A percentile compares a stretch with the other conserved stretches of the same genome.
Evolutionary conservation across 1,140 invertebrate genomes (phyloP).

Genomic region (Halyomorpha halys): DNA sequence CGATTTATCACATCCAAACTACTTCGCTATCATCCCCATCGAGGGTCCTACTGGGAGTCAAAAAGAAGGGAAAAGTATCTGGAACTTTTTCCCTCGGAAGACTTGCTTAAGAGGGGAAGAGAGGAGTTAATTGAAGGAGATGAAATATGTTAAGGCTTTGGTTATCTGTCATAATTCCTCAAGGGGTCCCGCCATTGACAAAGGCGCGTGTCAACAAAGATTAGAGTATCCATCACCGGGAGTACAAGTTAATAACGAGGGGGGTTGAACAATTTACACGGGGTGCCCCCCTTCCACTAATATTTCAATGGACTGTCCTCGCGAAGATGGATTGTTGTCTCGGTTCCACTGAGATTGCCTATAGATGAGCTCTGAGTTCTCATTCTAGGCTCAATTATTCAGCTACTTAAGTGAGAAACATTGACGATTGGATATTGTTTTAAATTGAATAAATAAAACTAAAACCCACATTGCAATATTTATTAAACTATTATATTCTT

Average conservation of each 20-base stretch:
- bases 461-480: too few species aligned
- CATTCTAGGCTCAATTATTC: too few species aligned
- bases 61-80: too few species aligned
- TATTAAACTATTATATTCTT: too few species aligned
- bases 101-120: conserved; percentile 2
- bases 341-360: too few species aligned
- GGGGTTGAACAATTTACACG: conserved; percentile 18
- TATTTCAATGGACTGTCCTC: background rate
- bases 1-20: too few species aligned
- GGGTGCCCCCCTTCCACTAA: background rate
- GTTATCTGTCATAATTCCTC: conserved; percentile 22
- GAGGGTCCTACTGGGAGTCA: too few species aligned
- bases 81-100: background rate
- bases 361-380: too few species aligned
- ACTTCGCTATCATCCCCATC: too few species aligned
- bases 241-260: conserved; percentile 5
- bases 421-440: too few species aligned
- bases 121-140: conserved; percentile 16
- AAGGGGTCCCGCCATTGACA: conserved; percentile 17
- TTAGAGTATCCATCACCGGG: conserved; percentile 22
- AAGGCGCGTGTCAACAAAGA: conserved; percentile 23
- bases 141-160: conserved; percentile 2
- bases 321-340: conserved; percentile 16
- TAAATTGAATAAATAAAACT: too few species aligned
- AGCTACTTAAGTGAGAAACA: too few species aligned